Base-by-base conservation (phyloP, 2,888 invertebrate species). In the Drosophila anomalata region DNA sequence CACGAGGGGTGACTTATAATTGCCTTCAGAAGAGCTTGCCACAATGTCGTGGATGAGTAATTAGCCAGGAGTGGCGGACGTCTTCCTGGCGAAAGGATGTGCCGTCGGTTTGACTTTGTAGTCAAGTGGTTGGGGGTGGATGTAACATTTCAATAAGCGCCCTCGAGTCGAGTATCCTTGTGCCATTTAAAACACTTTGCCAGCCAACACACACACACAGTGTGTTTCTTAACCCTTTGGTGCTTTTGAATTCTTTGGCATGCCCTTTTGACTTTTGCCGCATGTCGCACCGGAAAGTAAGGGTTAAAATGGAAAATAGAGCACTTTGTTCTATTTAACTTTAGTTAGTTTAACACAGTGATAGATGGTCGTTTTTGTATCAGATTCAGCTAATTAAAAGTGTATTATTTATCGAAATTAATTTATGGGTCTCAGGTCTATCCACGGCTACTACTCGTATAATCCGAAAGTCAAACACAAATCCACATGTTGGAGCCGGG, bases 321-420 rank as follows among this genome's bases (percentile, higher is more conserved):
- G n/a, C 17, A 7, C 17, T 42, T 20, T 12, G 20, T 14, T 9
- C 39, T 39, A 17, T 47, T 44, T 20, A 47, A 11, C 53, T 31
- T 12, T 47, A 65, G 63, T 65, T 65, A 53, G 63, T 41, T 65
- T 47, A 54, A 42, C 47, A 24, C 66, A 48, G 29, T 66, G 63
- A 31, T 26, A 29, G 46, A 65, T 24, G 53, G 8, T 39, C 24
- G 46, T 11, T 4, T 12, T 36, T 3, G 6, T 2, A 36, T 29
- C 50, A 52, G 46, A 22, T 46, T 52, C 67, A 88, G 82, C 85
- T 87, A 88, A 87, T 87, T 88, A 88, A 87, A 88, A 80, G 79
- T 69, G 74, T 76, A 87, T 87, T 86, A 87, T 75, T 84, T 84
- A 82, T 73, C 58, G 55, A 72, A 81, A 77, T 75, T 72, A 78